Base-by-base conservation (phyloP, 2,888 invertebrate species). In the Matsumyia berberina region DNA sequence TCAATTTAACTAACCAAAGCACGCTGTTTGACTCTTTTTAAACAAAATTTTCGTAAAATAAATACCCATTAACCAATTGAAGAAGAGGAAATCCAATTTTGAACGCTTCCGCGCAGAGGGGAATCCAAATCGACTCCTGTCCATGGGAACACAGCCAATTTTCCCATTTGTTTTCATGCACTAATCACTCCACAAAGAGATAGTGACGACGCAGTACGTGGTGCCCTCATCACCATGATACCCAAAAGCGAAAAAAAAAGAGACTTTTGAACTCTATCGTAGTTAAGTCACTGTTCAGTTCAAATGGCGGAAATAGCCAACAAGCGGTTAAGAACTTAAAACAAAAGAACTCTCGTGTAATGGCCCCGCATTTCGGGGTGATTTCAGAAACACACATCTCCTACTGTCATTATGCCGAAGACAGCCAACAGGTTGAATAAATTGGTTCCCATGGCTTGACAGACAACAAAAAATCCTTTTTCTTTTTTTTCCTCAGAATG, bases 71-170 rank as follows among this genome's bases (percentile, higher is more conserved):
- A 55, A 46, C 51, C 51, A 39, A 37, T 69, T 77, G 55, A 62
- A 55, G 33, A 69, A 49, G 57, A 64, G 64, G 64, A 72, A 64
- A 57, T 64, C 49, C 55, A 35, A 17, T 33, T 57, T 57, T 33
- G 24, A 78, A 55, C 24, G 24, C 24, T 24, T 4, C 4, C 24
- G 2, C 24, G 24, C 24, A n/a, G 31, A 57, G 78, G 39, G 69
- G 51, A 49, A 19, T 42, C 42, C 42, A 7, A 5, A 24, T 9
- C 0, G 42, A 15, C n/a, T n/a, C n/a, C n/a, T n/a, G n/a, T 42
- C 39, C 76, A 70, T 78, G 77, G 77, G 77, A 78, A 77, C 15
- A 9, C 17, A 55, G 44, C 37, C 60, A 78, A 70, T 69, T 78
- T 69, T 35, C 69, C 24, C 44, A 9, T 42, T 69, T 60, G 15